phyloP scores from a whole-genome alignment of 2,888 invertebrate species.

The Uloborus plumipes region DNA sequence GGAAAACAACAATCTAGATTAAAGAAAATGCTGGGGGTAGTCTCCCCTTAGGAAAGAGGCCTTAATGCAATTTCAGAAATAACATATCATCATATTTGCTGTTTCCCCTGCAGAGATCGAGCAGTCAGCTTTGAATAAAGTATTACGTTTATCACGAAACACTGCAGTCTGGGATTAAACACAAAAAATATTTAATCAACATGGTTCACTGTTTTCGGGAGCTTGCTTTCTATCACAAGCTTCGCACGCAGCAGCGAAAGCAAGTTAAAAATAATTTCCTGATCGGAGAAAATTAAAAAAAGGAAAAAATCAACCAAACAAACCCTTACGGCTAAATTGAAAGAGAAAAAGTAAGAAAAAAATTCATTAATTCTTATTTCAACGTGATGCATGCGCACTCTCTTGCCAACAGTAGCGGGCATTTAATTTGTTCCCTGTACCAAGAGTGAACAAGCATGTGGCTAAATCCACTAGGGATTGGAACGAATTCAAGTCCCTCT shows the following conservation, averaged over 20 bases:
- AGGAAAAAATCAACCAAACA: conserved; percentile 15
- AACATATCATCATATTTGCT: conserved; percentile 50
- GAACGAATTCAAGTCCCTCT: conserved; percentile 29
- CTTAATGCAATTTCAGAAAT: conserved; percentile 49
- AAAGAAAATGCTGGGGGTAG: conserved; percentile 24
- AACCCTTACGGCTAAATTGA: conserved; percentile 51
- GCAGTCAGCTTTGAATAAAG: conserved; percentile 45
- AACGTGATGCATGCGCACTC: conserved; percentile 21
- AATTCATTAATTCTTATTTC: conserved; percentile 52
- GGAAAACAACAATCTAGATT: conserved; percentile 52
- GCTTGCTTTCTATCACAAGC: conserved; percentile 24
- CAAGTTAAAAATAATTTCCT: conserved; percentile 51
- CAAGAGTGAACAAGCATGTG: too few species aligned
- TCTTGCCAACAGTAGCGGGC: conserved; percentile 14
- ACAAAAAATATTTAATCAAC: conserved; percentile 56
- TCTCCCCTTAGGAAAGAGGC: conserved; percentile 21
- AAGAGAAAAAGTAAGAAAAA: conserved; percentile 33
- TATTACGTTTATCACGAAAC: conserved; percentile 50
- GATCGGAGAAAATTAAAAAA: conserved; percentile 55
- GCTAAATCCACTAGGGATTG: too few species aligned
- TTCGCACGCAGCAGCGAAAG: conserved; percentile 1
- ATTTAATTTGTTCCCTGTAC: conserved; percentile 50
- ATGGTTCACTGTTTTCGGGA: conserved; percentile 6
- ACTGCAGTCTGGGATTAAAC: conserved; percentile 42
- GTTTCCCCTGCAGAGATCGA: conserved; percentile 14